Evolutionary conservation across 2,888 invertebrate species (phyloP).

Genomic region (Gasteruption jaculator): DNA sequence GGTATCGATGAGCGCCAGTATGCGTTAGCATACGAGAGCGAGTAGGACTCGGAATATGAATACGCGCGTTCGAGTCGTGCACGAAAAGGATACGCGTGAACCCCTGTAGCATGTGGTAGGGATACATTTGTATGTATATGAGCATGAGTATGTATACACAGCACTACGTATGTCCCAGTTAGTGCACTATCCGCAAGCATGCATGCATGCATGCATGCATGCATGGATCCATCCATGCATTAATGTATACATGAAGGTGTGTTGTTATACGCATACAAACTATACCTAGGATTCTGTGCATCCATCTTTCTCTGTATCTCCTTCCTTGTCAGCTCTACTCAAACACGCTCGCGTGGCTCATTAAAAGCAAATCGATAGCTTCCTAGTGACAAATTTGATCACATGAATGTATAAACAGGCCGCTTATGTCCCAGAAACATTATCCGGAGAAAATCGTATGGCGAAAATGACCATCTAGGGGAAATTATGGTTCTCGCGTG

Average conservation of each 20-base stretch:
- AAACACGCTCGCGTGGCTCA: constrained; percentile 31
- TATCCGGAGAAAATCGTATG: too few species aligned
- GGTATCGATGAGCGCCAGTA: too few species aligned
- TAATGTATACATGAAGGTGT: constrained; percentile 13
- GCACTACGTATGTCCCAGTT: constrained; percentile 21
- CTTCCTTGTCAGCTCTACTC: constrained; percentile 7
- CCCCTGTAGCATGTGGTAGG: too few species aligned
- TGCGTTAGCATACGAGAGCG: too few species aligned
- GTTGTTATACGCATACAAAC: constrained; percentile 7
- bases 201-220: constrained; percentile 17
- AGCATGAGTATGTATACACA: constrained; percentile 14
- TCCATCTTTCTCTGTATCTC: constrained; percentile 6
- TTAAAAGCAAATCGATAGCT: constrained; percentile 39
- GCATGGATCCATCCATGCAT: constrained; percentile 17
- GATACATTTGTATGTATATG: constrained; percentile 13
- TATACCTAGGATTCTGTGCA: too few species aligned
- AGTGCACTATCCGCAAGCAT: constrained; percentile 16
- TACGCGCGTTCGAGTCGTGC: too few species aligned
- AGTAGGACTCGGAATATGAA: too few species aligned
- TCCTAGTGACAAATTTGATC: constrained; percentile 37
- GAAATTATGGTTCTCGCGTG: too few species aligned
- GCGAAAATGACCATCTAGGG: too few species aligned
- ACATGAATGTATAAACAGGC: too few species aligned
- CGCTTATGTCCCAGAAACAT: too few species aligned
- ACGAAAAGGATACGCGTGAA: too few species aligned